Conservation (phyloP, 1,140 invertebrate genomes). For the Diorhabda carinulata region DNA sequence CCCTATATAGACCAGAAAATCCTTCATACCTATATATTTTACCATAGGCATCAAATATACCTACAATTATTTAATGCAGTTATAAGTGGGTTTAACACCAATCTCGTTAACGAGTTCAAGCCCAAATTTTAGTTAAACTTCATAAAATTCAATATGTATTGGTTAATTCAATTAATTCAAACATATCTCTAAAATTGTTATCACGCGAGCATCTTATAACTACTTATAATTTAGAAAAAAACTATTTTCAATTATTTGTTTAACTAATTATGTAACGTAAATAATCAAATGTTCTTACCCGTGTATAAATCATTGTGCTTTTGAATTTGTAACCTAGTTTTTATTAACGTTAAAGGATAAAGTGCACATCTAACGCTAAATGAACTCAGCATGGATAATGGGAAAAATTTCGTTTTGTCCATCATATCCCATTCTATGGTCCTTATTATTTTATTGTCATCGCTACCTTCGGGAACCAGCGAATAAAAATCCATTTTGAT, state of each 20-base stretch:
- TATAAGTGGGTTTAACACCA: no score
- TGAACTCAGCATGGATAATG: constrained; percentile 82
- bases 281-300: constrained; percentile 49
- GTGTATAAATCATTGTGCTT: constrained; percentile 78
- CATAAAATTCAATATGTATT: no score
- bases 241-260: no score
- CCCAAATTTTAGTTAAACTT: no score
- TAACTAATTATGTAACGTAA: not conserved
- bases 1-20: constrained; percentile 80
- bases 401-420: constrained; percentile 91
- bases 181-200: no score
- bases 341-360: constrained; percentile 95
- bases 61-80: constrained; percentile 44
- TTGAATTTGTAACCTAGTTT: constrained; percentile 91
- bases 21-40: constrained; percentile 91
- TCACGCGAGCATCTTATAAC: no score
- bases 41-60: constrained; percentile 84
- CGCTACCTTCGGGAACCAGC: not conserved
- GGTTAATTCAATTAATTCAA: no score
- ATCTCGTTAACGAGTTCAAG: no score
- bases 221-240: no score
- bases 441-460: constrained; percentile 54
- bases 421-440: constrained; percentile 99
- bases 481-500: constrained; percentile 17
- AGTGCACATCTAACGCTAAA: constrained; percentile 85